A percentile compares a stretch with the other conserved stretches of the same genome.
Conservation (phyloP, 2,113 vertebrate genomes). For the Orthonyx spaldingii region DNA sequence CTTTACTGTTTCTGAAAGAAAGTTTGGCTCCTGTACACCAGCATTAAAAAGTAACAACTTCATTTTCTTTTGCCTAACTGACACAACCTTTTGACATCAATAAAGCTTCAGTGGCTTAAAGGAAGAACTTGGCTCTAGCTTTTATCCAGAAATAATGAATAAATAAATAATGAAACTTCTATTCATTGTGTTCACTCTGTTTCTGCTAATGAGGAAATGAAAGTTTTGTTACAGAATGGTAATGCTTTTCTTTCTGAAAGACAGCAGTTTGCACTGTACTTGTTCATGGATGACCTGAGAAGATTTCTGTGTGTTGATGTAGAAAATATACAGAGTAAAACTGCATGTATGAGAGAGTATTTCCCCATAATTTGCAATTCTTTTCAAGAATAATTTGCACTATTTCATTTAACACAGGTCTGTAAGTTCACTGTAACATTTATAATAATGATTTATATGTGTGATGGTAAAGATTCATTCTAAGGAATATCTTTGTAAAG, state of each 20-base stretch:
- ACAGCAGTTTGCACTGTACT: neutral
- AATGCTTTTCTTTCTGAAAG: neutral
- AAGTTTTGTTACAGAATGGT: neutral
- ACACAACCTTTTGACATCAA: neutral
- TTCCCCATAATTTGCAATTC: neutral
- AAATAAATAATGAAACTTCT: neutral
- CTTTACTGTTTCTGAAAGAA: constrained; percentile 19
- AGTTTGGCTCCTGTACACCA: neutral
- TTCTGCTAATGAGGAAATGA: constrained; percentile 22
- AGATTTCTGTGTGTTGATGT: neutral
- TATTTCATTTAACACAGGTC: neutral
- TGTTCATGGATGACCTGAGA: neutral
- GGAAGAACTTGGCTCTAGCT: neutral
- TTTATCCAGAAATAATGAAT: neutral
- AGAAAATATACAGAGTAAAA: neutral
- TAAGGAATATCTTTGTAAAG: neutral
- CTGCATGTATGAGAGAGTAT: neutral
- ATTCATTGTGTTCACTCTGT: neutral
- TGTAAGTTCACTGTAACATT: neutral
- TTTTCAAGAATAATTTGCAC: neutral
- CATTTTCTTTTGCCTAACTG: neutral
- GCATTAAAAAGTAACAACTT: neutral
- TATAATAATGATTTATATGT: neutral
- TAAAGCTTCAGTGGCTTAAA: neutral
- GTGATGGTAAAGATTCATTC: neutral